Conservation (phyloP, 2,888 invertebrate genomes). For the Flexamia atlantica region DNA sequence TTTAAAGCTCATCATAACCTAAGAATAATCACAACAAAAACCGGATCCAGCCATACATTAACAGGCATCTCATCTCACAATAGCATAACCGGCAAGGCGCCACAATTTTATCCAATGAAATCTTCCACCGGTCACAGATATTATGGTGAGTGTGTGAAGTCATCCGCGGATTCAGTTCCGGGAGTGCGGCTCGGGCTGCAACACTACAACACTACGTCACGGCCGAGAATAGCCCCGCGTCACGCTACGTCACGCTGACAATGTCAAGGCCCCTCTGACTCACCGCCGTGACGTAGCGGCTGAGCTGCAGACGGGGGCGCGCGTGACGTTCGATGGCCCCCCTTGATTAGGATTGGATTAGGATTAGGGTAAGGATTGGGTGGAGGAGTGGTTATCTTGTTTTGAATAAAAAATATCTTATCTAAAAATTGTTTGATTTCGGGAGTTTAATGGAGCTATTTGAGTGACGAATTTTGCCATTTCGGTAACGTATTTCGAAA, state of each 20-base stretch:
- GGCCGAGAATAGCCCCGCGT: slow-evolving; percentile 44
- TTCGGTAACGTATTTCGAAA: too few relatives aligned
- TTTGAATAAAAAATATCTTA: too few relatives aligned
- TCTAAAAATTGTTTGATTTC: too few relatives aligned
- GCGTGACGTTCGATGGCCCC: too few relatives aligned
- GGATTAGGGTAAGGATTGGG: too few relatives aligned
- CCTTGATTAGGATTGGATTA: too few relatives aligned
- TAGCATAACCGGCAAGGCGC: not conserved
- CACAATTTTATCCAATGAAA: not conserved
- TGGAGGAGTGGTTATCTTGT: too few relatives aligned
- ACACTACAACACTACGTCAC: not conserved
- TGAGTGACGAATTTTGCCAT: too few relatives aligned
- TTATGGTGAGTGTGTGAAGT: not conserved
- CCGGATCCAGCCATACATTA: not conserved
- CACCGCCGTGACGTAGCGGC: not conserved
- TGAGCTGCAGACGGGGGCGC: too few relatives aligned
- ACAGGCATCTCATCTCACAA: not conserved
- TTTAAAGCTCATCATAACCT: too few relatives aligned
- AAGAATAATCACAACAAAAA: not conserved
- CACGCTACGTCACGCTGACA: slow-evolving; percentile 46
- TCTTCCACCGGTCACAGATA: not conserved
- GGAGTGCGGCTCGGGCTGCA: not conserved
- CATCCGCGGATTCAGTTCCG: slow-evolving; percentile 13
- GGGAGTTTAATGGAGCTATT: too few relatives aligned
- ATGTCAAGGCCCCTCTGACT: slow-evolving; percentile 40